Base-by-base conservation (phyloP, 2,797 vertebrate species). In the Anisognathus igniventris region DNA sequence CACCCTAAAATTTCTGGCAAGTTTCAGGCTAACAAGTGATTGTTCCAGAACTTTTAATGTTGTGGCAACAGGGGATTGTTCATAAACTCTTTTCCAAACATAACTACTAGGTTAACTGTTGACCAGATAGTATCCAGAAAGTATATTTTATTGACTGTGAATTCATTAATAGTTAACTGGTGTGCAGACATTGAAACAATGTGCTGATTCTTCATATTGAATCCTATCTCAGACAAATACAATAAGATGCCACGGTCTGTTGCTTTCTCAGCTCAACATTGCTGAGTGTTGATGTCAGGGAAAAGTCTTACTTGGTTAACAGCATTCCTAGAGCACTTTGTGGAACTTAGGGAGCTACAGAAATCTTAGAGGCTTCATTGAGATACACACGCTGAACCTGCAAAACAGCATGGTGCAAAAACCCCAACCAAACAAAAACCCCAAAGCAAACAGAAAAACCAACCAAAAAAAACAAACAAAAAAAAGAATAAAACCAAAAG, bases 161-260 rank as follows among this genome's bases (percentile, higher is more conserved):
- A 95, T 93, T 95, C 84, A 93, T 92, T 94, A 95, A 91, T 95
- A 80, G 87, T 88, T 96, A 97, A 94, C 93, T 91, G 62, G 54
- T 91, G 82, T 88, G 58, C 90, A 94, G 92, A 86, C 89, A 57
- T 28, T 58, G 95, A 93, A 97, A 96, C 94, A 93, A 96, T 92
- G 91, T 4, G 2, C 91, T 72, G 88, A 91, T 94, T 96, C 89
- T 96, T 95, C 85, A 45, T 81, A 48, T 37, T 91, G 81, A 90
- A 62, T 70, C 58, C 72, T 96, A 94, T 93, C 91, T 96, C 87
- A 84, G 89, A 80, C 62, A 91, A 96, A 94, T 93, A 95, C 95
- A 96, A 88, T 93, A 91, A 80, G 95, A 92, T 89, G 81, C 87
- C 81, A 92, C 2, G 76, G 82, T 94, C 95, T 93, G 89, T 78